Evolutionary conservation across 2,797 vertebrate species (phyloP), one percentile per base, ranked within the genome.

Genomic region (Epinephelus awoara): DNA sequence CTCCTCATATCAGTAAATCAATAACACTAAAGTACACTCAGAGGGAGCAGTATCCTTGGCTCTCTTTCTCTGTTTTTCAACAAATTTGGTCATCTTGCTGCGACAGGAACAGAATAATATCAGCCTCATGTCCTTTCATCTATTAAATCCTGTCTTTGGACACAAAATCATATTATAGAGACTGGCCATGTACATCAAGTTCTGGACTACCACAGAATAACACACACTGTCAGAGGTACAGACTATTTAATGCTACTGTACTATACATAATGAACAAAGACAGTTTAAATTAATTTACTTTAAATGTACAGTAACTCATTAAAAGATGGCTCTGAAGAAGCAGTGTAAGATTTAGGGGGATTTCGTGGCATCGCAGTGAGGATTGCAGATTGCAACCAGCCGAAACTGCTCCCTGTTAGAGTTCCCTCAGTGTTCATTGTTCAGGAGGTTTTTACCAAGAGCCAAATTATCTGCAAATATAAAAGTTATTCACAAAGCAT

Each of bases 1-100:
- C n/a, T 66, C 17, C 62, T 83, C 73, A 64, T 59, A 71, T 85
- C 79, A 68, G 77, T 68, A 74, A 90, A 88, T 91, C 82, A 86
- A 90, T 88, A 71, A 29, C 71, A 77, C 64, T 73, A 62, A 77
- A 85, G 80, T 19, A 73, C 65, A 54, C 80, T 74, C 54, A 63
- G 62, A 75, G 74, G 73, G 69, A 66, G 72, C 75, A 6, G 21
- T 15, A 49, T 84, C 70, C 46, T 65, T 75, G 79, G 51, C 77
- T 77, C 11, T 10, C 59, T 67, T 19, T 56, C 38, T 54, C 44
- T n/a, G 23, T 70, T 77, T 88, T 75, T 66, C 67, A 58, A 57
- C 59, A 62, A 64, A 77, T 74, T 5, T 1, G 52, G 64, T 69
- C 76, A 44, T 84, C 55, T 79, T 2, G 6, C 62, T 49, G 69